These are phyloP conservation scores for Sphyrna mokarran DNA, from an alignment of 2,113 vertebrate species.

Conservation along the genomic window DNA sequence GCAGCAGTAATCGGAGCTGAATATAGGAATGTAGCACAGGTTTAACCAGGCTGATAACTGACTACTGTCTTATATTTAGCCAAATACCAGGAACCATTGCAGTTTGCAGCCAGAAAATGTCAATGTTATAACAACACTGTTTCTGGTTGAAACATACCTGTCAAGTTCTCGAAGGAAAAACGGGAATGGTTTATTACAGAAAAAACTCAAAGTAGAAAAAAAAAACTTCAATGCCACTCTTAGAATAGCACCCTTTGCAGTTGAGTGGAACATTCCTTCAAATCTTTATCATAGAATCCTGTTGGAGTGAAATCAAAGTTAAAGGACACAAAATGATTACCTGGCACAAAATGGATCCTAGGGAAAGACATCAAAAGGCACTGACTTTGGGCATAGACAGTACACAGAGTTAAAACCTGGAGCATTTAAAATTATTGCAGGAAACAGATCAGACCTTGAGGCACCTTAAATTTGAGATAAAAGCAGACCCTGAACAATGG, in stretches of 20 bases:
- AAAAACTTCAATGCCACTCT: neutral
- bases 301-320: too few species aligned
- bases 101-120: neutral
- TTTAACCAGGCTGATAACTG: neutral
- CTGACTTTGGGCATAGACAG: too few species aligned
- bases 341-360: too few species aligned
- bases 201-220: neutral
- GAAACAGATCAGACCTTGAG: too few species aligned
- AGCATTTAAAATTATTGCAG: too few species aligned
- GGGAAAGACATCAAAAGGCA: too few species aligned
- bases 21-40: neutral
- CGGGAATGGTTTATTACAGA: neutral
- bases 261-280: neutral
- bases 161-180: neutral
- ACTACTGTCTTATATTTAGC: neutral
- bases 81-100: neutral
- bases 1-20: neutral
- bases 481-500: too few species aligned
- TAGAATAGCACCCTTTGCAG: neutral
- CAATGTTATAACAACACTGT: neutral
- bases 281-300: too few species aligned
- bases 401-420: too few species aligned
- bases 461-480: too few species aligned
- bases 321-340: too few species aligned
- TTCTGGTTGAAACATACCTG: neutral